Conservation (phyloP, 2,797 vertebrate genomes). For the Cacajao melanocephalus region DNA sequence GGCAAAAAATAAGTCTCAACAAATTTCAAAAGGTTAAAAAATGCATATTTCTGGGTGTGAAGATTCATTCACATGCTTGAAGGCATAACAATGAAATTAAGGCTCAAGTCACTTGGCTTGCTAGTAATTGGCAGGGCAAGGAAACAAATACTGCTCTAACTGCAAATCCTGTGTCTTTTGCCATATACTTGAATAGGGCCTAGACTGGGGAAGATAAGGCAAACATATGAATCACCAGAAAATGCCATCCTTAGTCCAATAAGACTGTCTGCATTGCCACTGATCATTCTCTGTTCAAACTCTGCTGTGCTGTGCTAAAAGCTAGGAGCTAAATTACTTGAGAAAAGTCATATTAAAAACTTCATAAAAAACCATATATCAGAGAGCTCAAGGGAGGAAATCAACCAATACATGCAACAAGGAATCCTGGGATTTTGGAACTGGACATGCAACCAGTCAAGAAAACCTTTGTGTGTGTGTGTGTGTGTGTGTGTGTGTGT, state of each 20-base stretch:
- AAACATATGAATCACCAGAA: background rate
- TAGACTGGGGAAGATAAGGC: background rate
- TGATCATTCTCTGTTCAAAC: background rate
- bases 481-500: no score
- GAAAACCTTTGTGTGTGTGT: background rate
- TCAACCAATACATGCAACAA: background rate
- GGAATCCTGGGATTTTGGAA: background rate
- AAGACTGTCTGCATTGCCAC: background rate
- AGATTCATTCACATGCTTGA: background rate
- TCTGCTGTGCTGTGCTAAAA: background rate
- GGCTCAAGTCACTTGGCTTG: background rate
- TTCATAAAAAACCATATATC: background rate
- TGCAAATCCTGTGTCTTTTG: background rate
- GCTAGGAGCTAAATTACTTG: background rate
- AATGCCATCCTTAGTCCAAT: background rate
- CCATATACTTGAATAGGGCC: background rate
- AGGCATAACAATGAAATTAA: background rate
- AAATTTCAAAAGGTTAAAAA: background rate
- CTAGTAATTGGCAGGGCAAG: background rate
- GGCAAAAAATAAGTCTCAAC: background rate
- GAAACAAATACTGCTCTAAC: background rate
- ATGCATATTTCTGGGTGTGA: background rate
- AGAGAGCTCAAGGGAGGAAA: background rate
- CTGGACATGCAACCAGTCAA: background rate
- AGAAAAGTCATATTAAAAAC: background rate